Evolutionary conservation across 1,140 invertebrate genomes (phyloP).

Genomic region (Zaprionus kolodkinae): DNA sequence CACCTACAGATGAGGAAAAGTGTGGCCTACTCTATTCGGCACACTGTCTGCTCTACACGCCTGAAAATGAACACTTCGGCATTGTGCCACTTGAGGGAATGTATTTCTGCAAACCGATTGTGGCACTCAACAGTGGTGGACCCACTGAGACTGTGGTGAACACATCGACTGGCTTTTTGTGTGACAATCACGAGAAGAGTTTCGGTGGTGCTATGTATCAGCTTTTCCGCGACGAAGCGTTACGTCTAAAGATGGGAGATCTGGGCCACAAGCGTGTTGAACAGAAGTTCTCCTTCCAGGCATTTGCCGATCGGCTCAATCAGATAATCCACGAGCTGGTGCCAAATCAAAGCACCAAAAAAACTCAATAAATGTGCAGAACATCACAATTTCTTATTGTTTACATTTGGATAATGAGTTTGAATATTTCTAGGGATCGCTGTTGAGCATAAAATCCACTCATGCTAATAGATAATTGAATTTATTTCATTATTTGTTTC

Average conservation of each 20-base stretch:
- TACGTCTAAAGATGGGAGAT: conserved; percentile 88
- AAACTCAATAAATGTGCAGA: conserved; percentile 54
- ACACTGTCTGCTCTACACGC: conserved; percentile 96
- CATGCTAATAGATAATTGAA: conserved; percentile 3
- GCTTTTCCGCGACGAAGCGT: conserved; percentile 87
- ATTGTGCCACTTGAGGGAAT: conserved; percentile 99
- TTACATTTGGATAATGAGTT: neutral
- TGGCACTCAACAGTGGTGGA: conserved; percentile 97
- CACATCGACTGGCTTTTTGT: conserved; percentile 95
- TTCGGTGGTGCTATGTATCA: conserved; percentile 93
- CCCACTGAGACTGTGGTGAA: conserved; percentile 96
- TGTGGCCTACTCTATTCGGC: conserved; percentile 90
- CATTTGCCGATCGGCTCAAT: conserved; percentile 89
- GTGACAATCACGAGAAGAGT: conserved; percentile 87
- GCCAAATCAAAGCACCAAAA: conserved; percentile 38
- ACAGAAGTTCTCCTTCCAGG: conserved; percentile 91
- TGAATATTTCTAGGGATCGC: neutral
- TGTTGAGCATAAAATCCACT: neutral
- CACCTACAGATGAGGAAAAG: conserved; percentile 94
- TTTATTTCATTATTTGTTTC: conserved; percentile 46
- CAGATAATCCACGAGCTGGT: conserved; percentile 85
- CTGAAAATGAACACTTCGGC: conserved; percentile 99
- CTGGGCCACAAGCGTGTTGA: conserved; percentile 89
- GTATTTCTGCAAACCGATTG: conserved; percentile 96
- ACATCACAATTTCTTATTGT: neutral